Evolutionary conservation across 2,797 vertebrate species (phyloP), one percentile per base, ranked within the genome.

Genomic region (Brachyrhaphis roseni): DNA sequence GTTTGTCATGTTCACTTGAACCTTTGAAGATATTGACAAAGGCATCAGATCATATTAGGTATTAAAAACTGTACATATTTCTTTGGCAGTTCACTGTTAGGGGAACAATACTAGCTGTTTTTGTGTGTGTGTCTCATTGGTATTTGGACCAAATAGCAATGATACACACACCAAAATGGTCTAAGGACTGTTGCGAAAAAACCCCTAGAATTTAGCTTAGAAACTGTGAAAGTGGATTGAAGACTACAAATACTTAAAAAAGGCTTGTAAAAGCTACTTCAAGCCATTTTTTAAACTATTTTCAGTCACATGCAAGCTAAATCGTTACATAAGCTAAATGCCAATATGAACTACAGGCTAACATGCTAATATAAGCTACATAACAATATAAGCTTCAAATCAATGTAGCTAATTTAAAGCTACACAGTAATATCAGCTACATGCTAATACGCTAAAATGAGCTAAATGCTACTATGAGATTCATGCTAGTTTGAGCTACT

Each of bases 21-120:
- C 31, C 36, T 46, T 78, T 39, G 13, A 3, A 57, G 2, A 11
- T 13, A n/a, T 10, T n/a, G 12, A 68, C 18, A 66, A 20, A 11
- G 4, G 13, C 8, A 12, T 57, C 51, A 57, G 11, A n/a, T n/a
- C n/a, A 26, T 11, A 41, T 41, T 11, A 43, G 36, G 26, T 12
- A 84, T 81, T 83, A 75, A 82, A 70, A 78, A 51, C 47, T 15
- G 68, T 20, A 82, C 86, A 49, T 85, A 53, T 88, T 87, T 66
- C 76, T 84, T 84, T 72, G 75, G 76, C 43, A 75, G 34, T 34
- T 75, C 43, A 12, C 70, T 13, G 5, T 84, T 85, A 74, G 82
- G 51, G 84, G 87, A 59, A 82, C 85, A 57, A 18, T 78, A 78
- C 85, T 46, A 64, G 51, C 15, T 46, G 71, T 28, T 77, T 59